Conservation (phyloP, 2,113 vertebrate species). For the Sitta europaea region DNA sequence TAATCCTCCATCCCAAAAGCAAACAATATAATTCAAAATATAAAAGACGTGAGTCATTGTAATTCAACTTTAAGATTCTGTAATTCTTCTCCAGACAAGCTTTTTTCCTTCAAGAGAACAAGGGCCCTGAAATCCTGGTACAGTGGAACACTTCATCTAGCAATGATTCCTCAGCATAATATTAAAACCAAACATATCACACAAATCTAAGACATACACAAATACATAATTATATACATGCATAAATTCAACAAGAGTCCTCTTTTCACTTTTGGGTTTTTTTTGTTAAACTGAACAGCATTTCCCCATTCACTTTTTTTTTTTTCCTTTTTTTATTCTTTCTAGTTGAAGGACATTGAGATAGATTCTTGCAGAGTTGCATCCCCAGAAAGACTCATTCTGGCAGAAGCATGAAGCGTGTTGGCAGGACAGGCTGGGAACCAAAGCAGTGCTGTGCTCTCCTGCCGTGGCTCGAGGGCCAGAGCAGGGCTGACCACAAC, state of each 20-base stretch:
- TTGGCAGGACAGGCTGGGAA: not conserved
- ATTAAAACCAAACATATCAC: not conserved
- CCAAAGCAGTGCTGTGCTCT: not conserved
- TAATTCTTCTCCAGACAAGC: not conserved
- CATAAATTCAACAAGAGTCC: not conserved
- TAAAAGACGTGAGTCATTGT: accelerated
- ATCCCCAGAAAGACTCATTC: not conserved
- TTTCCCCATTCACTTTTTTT: accelerated
- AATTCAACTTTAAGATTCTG: not conserved
- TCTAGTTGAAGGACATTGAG: not conserved
- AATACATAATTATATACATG: not conserved
- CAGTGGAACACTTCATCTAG: not conserved
- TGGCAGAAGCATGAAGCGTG: not conserved
- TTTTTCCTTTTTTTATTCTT: too few relatives aligned
- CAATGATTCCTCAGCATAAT: not conserved
- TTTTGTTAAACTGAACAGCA: not conserved
- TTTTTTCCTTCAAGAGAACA: not conserved
- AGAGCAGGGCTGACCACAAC: not conserved
- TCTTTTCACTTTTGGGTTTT: not conserved
- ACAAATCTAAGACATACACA: not conserved
- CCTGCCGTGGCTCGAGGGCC: accelerated
- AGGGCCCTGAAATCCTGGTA: not conserved
- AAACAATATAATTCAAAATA: not conserved
- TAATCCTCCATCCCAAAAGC: not conserved
- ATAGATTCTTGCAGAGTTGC: not conserved